Evolutionary conservation across 1,140 invertebrate species (phyloP).

Genomic region (Drosophila obscura): DNA sequence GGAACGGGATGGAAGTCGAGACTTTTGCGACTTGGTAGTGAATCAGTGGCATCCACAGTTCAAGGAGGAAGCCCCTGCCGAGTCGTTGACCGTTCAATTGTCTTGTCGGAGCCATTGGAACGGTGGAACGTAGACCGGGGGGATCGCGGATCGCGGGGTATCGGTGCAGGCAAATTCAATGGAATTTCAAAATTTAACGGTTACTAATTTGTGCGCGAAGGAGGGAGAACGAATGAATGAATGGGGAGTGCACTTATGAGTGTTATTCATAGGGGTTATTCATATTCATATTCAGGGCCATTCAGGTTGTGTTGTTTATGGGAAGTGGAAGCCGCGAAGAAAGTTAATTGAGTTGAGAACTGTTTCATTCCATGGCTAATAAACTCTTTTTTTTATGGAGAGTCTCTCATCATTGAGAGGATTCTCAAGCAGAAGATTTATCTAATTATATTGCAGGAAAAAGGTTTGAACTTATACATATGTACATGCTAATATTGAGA

Average conservation of each 20-base stretch:
- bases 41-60: conserved; percentile 38
- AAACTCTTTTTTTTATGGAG: no score
- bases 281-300: not conserved
- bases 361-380: no score
- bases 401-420: no score
- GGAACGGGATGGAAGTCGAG: not conserved
- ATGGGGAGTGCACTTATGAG: not conserved
- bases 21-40: conserved; percentile 24
- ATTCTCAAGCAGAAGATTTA: no score
- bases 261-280: not conserved
- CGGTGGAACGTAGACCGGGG: not conserved
- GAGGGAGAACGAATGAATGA: not conserved
- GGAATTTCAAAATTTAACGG: conserved; percentile 54
- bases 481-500: no score
- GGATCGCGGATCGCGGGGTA: not conserved
- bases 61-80: conserved; percentile 34
- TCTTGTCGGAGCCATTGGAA: conserved; percentile 17
- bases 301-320: no score
- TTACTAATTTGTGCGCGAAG: conserved; percentile 27
- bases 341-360: no score
- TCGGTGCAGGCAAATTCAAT: conserved; percentile 27
- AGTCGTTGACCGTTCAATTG: conserved; percentile 60
- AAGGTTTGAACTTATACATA: no score
- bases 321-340: no score
- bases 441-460: no score